Conservation (phyloP, 2,888 invertebrate species). For the Balanococcus diminutus region DNA sequence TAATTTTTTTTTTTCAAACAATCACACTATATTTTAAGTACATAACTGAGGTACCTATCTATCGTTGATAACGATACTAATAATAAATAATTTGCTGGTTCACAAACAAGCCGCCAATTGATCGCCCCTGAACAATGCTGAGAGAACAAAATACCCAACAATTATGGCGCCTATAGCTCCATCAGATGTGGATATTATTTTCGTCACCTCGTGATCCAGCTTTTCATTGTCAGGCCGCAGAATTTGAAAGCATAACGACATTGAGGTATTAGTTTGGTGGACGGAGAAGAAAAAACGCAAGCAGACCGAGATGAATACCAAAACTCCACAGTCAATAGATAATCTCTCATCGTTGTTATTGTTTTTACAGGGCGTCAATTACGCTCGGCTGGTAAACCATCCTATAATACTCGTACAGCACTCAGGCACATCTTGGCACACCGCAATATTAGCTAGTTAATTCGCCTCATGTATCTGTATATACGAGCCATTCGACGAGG, state of each 20-base stretch:
- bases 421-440: background rate
- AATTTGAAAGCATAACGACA: slow-evolving; percentile 21
- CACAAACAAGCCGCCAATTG: background rate
- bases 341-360: background rate
- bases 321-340: background rate
- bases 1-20: background rate
- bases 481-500: background rate
- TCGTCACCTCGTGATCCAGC: background rate
- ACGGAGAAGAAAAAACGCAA: background rate
- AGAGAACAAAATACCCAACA: background rate
- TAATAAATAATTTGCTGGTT: background rate
- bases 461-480: background rate
- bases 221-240: background rate
- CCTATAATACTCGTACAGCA: background rate
- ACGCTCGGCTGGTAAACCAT: background rate
- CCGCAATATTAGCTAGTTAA: background rate
- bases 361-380: slow-evolving; percentile 1
- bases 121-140: slow-evolving; percentile 19
- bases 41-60: background rate
- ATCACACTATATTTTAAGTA: background rate
- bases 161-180: background rate
- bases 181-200: background rate
- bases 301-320: background rate
- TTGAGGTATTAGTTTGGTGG: background rate
- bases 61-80: background rate